Conservation (phyloP, 2,888 invertebrate genomes). For the Hyles lineata region DNA sequence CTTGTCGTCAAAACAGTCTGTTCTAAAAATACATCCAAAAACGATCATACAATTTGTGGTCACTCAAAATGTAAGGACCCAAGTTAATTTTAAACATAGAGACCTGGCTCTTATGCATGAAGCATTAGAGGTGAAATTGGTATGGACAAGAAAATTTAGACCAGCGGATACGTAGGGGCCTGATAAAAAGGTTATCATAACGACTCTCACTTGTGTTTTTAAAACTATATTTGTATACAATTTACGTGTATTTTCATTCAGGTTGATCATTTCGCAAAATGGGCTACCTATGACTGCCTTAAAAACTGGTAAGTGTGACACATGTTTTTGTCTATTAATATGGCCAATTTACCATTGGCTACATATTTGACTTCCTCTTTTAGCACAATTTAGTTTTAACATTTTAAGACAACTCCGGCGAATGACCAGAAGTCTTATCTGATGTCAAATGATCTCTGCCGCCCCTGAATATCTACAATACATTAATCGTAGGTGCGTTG, state of each 20-base stretch:
- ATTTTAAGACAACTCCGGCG: too few species aligned
- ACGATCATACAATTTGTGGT: constrained; percentile 3
- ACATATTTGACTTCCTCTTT: too few species aligned
- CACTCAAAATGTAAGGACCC: background rate
- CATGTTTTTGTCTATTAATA: too few species aligned
- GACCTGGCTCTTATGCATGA: background rate
- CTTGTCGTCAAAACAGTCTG: background rate
- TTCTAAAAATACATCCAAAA: constrained; percentile 2
- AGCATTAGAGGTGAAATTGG: background rate
- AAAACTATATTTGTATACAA: constrained; percentile 9
- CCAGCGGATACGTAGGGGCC: constrained; percentile 26
- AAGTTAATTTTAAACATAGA: background rate
- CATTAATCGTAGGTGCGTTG: too few species aligned
- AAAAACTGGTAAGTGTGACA: background rate
- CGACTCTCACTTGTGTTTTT: constrained; percentile 26
- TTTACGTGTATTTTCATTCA: background rate
- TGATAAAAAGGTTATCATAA: constrained; percentile 30
- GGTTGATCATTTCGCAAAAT: background rate
- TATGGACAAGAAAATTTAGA: background rate
- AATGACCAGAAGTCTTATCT: too few species aligned
- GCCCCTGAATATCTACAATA: too few species aligned
- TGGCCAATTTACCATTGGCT: too few species aligned
- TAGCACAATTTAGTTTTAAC: too few species aligned
- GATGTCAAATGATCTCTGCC: too few species aligned
- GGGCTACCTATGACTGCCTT: background rate